These are phyloP conservation scores for Mesocentrotus franciscanus DNA, from an alignment of 53 echinoderm and acorn worm species.

Conservation along the genomic window DNA sequence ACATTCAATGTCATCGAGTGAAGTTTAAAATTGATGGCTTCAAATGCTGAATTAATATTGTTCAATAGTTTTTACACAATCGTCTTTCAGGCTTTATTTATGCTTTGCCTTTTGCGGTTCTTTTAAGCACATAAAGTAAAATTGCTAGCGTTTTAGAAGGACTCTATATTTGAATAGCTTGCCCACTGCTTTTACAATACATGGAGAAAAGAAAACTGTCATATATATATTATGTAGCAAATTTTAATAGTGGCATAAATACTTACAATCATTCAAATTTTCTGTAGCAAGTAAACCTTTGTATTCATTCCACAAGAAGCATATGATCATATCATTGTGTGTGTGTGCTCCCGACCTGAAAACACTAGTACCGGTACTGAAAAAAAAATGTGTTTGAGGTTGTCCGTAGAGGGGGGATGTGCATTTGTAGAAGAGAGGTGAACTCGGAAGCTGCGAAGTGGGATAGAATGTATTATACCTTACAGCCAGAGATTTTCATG, in stretches of 20 bases:
- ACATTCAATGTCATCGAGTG: no score
- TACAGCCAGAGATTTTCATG: background rate
- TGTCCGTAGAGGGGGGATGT: background rate
- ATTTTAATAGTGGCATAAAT: background rate
- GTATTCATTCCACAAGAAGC: background rate
- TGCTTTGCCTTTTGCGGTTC: no score
- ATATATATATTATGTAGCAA: background rate
- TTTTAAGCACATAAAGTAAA: no score
- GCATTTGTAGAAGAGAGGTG: no score
- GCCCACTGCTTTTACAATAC: no score
- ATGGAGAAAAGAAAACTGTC: no score
- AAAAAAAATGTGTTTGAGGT: background rate
- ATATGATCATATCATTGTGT: background rate
- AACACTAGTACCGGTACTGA: background rate
- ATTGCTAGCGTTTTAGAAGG: no score
- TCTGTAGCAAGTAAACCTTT: background rate
- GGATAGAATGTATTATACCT: background rate
- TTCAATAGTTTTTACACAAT: no score
- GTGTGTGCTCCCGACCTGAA: background rate
- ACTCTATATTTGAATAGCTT: no score
- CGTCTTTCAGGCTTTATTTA: no score
- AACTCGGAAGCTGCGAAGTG: background rate
- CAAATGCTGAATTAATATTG: no score
- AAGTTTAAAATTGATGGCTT: no score
- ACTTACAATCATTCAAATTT: background rate